Evolutionary conservation across 2,888 invertebrate species (phyloP), one percentile per base, ranked within the genome.

Genomic region (Eurois occulta): DNA sequence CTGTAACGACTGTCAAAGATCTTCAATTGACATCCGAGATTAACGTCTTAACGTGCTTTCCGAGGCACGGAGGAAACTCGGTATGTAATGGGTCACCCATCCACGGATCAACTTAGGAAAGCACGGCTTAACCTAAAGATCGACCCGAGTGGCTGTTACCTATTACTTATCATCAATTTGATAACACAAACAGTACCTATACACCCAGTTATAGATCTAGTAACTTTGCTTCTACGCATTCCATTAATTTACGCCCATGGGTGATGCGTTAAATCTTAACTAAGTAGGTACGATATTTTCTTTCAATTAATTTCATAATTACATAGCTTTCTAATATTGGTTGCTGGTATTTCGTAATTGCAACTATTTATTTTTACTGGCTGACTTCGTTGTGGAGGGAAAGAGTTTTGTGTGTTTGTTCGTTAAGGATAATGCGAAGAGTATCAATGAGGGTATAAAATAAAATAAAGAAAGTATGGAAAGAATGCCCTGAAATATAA

Each of bases 341-440:
- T 21, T 32, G 58, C 21, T 74, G 18, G 35, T 62, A 28, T 21
- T 38, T 60, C 62, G 3, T 76, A 38, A 75, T 76, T 62, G 38
- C 43, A 75, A n/a, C 21, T 74, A 0, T 74, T 41, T 32, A 1
- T 41, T 75, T 55, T 74, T 35, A 10, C 1, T 6, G 24, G 16
- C 16, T 32, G 11, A 35, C 55, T n/a, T n/a, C n/a, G 0, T 18
- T 75, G n/a, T 18, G 2, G 10, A n/a, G 18, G 52, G 5, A 18
- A 41, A n/a, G 11, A 28, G 16, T 55, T 73, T 73, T 41, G 75
- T 46, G 21, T 52, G 48, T 71, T 72, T 43, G 74, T 35, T 38
- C 28, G 24, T 24, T 41, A 32, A 41, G n/a, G 10, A 18, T 32
- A 41, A 18, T 7, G 32, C 21, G 8, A 24, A 16, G 38, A 32